These are phyloP conservation scores for Abrostola triplasia DNA, from an alignment of 2,888 invertebrate genomes.

Conservation along the genomic window DNA sequence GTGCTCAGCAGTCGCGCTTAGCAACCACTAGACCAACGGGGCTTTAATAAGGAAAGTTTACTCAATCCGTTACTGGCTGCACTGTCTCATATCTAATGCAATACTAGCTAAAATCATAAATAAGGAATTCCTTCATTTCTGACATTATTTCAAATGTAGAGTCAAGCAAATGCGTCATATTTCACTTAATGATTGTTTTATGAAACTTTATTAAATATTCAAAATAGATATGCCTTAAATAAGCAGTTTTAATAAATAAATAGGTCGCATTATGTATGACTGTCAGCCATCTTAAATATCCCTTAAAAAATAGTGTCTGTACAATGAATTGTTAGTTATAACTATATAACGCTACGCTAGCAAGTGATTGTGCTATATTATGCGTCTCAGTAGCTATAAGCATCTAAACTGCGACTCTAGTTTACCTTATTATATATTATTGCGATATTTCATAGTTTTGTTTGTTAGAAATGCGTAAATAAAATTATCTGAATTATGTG, in stretches of 20 bases:
- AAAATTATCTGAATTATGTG: conserved; percentile 4
- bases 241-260: background rate
- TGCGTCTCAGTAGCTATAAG: conserved; percentile 52
- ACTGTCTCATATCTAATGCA: no score
- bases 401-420: conserved; percentile 45
- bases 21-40: no score
- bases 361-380: conserved; percentile 55
- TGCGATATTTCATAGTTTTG: conserved; percentile 22
- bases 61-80: no score
- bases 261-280: conserved; percentile 11
- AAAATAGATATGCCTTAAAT: background rate
- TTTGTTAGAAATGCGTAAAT: conserved; percentile 20
- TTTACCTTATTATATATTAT: conserved; percentile 36
- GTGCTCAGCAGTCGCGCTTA: no score
- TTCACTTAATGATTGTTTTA: no score
- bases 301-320: conserved; percentile 45
- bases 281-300: conserved; percentile 16
- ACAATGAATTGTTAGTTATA: conserved; percentile 29
- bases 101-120: no score
- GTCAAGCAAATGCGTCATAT: no score
- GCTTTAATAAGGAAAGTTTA: no score
- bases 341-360: conserved; percentile 19
- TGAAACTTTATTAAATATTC: no score
- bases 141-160: no score
- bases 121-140: no score